Evolutionary conservation across 2,888 invertebrate genomes (phyloP).

Genomic region (Sminthurinus aureus): DNA sequence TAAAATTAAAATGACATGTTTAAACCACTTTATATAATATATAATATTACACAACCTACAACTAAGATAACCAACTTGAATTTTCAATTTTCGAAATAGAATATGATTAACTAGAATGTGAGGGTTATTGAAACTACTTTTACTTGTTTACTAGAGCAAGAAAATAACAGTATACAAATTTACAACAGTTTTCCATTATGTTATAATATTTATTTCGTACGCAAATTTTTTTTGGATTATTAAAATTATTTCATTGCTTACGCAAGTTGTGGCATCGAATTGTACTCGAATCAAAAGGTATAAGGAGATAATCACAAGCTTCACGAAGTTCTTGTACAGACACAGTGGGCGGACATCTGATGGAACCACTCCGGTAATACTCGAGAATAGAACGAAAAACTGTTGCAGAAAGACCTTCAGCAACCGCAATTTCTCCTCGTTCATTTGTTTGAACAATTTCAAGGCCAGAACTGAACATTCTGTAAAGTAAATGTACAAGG

Average conservation of each 20-base stretch:
- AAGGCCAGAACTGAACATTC: slow-evolving; percentile 93
- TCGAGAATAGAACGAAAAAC: slow-evolving; percentile 95
- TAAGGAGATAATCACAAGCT: slow-evolving; percentile 97
- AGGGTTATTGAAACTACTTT: neutral
- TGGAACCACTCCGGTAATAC: slow-evolving; percentile 89
- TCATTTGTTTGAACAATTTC: slow-evolving; percentile 95
- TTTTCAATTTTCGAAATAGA: no score
- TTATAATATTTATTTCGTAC: no score
- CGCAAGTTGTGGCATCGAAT: slow-evolving; percentile 96
- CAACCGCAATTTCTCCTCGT: slow-evolving; percentile 95
- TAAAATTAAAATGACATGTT: no score
- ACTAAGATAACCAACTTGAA: no score
- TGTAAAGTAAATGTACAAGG: slow-evolving; percentile 63
- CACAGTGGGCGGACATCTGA: slow-evolving; percentile 94
- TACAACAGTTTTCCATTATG: no score
- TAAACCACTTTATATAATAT: no score
- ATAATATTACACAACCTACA: no score
- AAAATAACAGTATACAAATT: no score
- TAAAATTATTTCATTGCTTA: no score
- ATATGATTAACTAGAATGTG: neutral
- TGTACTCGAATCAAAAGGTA: slow-evolving; percentile 96
- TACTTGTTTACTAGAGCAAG: no score
- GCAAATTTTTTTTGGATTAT: no score
- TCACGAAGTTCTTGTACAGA: slow-evolving; percentile 96
- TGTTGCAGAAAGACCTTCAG: slow-evolving; percentile 94